Base-by-base conservation (phyloP, 1,140 invertebrate genomes). In the Pseudachorutes palmiensis region DNA sequence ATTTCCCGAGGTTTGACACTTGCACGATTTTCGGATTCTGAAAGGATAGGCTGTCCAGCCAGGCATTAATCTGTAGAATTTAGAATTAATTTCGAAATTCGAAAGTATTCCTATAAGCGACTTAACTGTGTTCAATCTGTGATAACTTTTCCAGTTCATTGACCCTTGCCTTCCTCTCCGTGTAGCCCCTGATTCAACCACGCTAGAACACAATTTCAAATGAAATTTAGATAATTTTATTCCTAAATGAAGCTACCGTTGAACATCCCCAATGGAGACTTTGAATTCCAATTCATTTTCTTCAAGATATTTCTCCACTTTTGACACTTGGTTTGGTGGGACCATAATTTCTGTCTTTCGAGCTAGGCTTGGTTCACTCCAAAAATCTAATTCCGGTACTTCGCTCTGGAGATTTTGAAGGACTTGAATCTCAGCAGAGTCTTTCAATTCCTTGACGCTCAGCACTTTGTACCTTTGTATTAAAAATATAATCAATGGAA, bases 1-100 rank as follows among this genome's bases (percentile, higher is more conserved):
- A 91, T 69, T 83, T 82, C 3, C 91, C 91, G 14, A 73, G 68
- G 19, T 51, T 58, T 24, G 36, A 64, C 5, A 73, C 33, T 66
- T 66, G 28, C 1, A 65, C 69, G 14, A 71, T 26, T 14, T 49
- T 30, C 0, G 72, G 72, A 51, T 69, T 62, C 24, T 69, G 65
- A 9, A 48, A 1, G 19, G 72, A 64, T 22, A 71, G 45, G n/a
- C 63, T 31, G 16, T 73, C 72, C 31, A 73, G 26, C 72, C 72
- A 73, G n/a, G 57, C 26, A 61, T 73, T 55, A 32, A 73, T 73
- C 72, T 73, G 29, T 28, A 51, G 22, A 41, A 41, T 9, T 5
- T 19, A 32, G 12, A 32, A 14, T 60, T 60, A 12, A 28, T 31
- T 57, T 9, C 5, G n/a, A 16, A 65, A n/a, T n/a, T n/a, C n/a